phyloP scores from a whole-genome alignment of 2,797 vertebrate genomes.

The Semaprochilodus insignis region DNA sequence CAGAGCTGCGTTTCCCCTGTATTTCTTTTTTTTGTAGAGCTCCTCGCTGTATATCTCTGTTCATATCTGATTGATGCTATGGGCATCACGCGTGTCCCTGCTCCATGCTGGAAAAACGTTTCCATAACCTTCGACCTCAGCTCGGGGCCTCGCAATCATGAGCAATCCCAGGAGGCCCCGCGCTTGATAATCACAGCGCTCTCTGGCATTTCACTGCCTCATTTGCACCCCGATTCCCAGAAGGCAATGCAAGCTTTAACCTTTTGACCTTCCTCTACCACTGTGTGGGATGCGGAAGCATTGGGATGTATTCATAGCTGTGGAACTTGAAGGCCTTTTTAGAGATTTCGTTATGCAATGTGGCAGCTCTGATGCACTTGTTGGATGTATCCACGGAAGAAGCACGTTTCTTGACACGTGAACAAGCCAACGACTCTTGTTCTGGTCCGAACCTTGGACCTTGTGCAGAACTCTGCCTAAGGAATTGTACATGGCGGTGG shows the following conservation, averaged over 20 bases:
- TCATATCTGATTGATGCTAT: constrained; percentile 22
- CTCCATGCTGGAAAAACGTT: constrained; percentile 13
- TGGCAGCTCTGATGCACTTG: background rate
- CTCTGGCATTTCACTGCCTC: constrained; percentile 26
- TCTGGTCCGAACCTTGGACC: background rate
- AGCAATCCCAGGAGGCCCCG: constrained; percentile 18
- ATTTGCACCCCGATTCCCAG: constrained; percentile 40
- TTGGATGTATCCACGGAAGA: background rate
- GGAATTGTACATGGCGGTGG: background rate
- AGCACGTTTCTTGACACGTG: constrained; percentile 10
- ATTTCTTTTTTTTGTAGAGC: background rate
- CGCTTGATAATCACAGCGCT: constrained; percentile 19
- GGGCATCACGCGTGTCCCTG: constrained; percentile 18
- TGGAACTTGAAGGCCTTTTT: constrained; percentile 3
- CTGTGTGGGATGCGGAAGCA: constrained; percentile 21
- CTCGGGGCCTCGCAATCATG: constrained; percentile 14
- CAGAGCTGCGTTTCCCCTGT: background rate
- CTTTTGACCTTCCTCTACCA: constrained; percentile 41
- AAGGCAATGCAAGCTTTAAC: constrained; percentile 26
- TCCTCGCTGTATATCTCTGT: background rate
- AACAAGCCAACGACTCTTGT: background rate
- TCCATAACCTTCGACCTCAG: constrained; percentile 46
- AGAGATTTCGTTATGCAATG: background rate
- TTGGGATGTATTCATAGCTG: constrained; percentile 2
- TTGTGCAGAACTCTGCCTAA: background rate